Conservation (phyloP, 2,113 vertebrate genomes). For the Hippopotamus amphibius region DNA sequence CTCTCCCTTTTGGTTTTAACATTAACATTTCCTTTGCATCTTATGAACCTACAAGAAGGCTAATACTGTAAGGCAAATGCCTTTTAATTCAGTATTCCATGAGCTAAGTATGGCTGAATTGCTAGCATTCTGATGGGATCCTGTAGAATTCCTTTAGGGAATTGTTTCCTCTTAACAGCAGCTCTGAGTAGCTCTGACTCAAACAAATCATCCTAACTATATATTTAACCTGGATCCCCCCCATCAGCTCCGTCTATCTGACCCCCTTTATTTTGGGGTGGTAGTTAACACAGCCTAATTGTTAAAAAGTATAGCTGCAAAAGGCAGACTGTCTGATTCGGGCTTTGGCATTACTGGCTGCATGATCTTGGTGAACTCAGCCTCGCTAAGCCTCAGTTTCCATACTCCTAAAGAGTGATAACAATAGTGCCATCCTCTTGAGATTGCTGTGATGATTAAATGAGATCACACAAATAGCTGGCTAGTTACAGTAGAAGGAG, state of each 20-base stretch:
- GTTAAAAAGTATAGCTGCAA: not conserved
- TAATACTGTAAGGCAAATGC: slow-evolving; percentile 16
- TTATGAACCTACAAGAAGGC: slow-evolving; percentile 48
- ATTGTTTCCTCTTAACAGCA: slow-evolving; percentile 2
- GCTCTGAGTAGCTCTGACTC: not conserved
- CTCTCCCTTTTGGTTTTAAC: slow-evolving; percentile 49
- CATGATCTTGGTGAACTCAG: not conserved
- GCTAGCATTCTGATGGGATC: not conserved
- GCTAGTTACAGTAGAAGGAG: not conserved
- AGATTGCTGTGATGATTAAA: not conserved
- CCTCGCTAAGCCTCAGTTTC: not conserved
- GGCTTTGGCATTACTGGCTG: not conserved
- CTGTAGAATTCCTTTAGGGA: slow-evolving; percentile 45
- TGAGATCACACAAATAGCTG: not conserved
- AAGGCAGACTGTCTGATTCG: not conserved
- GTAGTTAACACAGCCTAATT: not conserved
- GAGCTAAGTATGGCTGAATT: slow-evolving; percentile 45
- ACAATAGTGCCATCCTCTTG: not conserved
- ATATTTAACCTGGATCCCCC: not conserved
- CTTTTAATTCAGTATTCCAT: slow-evolving; percentile 50
- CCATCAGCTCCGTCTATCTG: not conserved
- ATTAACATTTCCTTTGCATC: slow-evolving; percentile 66
- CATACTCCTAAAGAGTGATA: slow-evolving; percentile 28
- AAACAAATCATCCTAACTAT: not conserved
- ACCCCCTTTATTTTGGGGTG: not conserved